A percentile compares a stretch with the other conserved stretches of the same genome.
These are phyloP conservation scores for Arion vulgaris DNA, from an alignment of 1,140 invertebrate species.

Conservation along the genomic window DNA sequence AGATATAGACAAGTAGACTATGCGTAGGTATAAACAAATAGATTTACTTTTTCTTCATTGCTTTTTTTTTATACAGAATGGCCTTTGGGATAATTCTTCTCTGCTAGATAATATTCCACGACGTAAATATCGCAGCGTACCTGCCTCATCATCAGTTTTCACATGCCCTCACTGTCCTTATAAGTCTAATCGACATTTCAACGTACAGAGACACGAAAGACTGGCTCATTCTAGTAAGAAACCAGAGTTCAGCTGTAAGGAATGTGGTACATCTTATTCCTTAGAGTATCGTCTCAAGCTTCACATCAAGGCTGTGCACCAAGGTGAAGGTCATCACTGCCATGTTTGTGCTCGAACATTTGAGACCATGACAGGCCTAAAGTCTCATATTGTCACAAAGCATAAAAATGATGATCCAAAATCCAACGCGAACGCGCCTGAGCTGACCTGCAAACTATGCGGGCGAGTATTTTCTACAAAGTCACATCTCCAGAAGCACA, in stretches of 20 bases:
- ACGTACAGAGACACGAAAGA: conserved; percentile 36
- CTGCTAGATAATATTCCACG: conserved; percentile 16
- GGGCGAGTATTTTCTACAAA: conserved; percentile 34
- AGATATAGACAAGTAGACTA: no score
- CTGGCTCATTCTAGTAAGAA: conserved; percentile 38
- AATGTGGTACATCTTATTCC: conserved; percentile 39
- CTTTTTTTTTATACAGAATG: conserved; percentile 25
- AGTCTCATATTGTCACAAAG: conserved; percentile 38
- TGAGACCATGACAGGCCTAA: conserved; percentile 40
- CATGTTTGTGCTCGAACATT: conserved; percentile 32
- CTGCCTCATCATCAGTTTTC: conserved; percentile 31
- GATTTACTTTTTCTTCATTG: not conserved
- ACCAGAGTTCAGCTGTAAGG: conserved; percentile 39
- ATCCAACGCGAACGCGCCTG: conserved; percentile 19
- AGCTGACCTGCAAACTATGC: conserved; percentile 37
- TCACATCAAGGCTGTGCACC: conserved; percentile 37
- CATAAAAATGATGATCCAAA: conserved; percentile 38
- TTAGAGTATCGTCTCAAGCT: conserved; percentile 38
- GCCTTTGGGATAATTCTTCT: not conserved
- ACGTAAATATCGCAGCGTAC: conserved; percentile 31
- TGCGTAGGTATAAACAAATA: no score
- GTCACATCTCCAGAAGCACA: conserved; percentile 37
- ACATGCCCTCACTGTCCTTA: conserved; percentile 37
- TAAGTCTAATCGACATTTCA: conserved; percentile 38
- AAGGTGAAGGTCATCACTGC: conserved; percentile 40